Conservation (phyloP, 1,140 invertebrate species). For the Protaetia brevitarsis region DNA sequence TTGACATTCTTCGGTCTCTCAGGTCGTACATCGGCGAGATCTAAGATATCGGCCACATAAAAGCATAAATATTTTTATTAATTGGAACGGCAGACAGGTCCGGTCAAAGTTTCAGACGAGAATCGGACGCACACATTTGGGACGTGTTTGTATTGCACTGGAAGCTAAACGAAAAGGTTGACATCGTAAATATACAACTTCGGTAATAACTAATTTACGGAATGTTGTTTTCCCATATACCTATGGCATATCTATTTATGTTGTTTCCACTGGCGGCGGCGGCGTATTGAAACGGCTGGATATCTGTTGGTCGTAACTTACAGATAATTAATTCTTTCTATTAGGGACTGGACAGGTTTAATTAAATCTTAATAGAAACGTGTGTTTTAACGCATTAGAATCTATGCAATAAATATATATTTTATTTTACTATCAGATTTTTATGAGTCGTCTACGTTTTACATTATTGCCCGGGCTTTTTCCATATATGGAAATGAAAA, state of each 20-base stretch:
- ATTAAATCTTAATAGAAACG: slow-evolving; percentile 3
- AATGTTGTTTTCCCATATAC: slow-evolving; percentile 8
- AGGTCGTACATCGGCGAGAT: neutral
- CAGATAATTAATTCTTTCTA: slow-evolving; percentile 1
- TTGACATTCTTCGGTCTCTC: slow-evolving; percentile 3
- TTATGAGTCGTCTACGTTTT: too few relatives aligned
- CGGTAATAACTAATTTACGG: slow-evolving; percentile 7
- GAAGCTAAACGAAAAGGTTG: neutral
- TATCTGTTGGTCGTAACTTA: neutral
- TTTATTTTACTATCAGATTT: neutral
- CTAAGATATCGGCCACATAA: slow-evolving; percentile 10
- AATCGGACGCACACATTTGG: neutral
- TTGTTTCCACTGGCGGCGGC: neutral
- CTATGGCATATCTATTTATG: neutral
- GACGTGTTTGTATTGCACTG: slow-evolving; percentile 3
- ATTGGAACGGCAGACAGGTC: neutral
- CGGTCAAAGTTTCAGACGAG: slow-evolving; percentile 1
- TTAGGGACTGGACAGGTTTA: neutral
- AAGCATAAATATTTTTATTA: slow-evolving; percentile 11
- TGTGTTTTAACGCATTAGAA: slow-evolving; percentile 1
- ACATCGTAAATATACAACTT: neutral
- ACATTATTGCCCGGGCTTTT: too few relatives aligned
- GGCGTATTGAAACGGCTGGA: neutral
- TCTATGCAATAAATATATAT: neutral
- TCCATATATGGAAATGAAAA: too few relatives aligned